Evolutionary conservation across 2,113 vertebrate species (phyloP).

Genomic region (Bubalus kerabau): DNA sequence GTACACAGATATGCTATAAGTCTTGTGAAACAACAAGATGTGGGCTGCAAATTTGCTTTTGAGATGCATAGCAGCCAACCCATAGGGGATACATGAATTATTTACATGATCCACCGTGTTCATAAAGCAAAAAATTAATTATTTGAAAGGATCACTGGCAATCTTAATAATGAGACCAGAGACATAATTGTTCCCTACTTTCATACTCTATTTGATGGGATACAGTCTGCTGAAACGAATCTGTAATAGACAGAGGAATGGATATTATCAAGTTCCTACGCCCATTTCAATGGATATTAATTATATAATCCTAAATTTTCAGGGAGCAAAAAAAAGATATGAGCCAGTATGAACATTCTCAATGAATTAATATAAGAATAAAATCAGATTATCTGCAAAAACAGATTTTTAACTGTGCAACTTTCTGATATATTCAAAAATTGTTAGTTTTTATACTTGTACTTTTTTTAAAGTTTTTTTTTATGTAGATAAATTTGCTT

Average conservation of each 20-base stretch:
- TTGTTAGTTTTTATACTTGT: background rate
- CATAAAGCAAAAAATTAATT: slow-evolving; percentile 38
- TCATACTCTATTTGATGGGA: background rate
- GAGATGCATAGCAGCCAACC: background rate
- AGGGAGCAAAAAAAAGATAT: background rate
- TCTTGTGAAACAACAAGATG: background rate
- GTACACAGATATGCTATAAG: background rate
- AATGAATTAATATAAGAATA: background rate
- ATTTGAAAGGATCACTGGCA: slow-evolving; percentile 32
- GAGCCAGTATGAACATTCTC: background rate
- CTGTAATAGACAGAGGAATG: background rate
- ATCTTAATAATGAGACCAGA: slow-evolving; percentile 22
- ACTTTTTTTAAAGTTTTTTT: background rate
- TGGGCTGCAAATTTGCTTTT: background rate
- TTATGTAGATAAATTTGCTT: background rate
- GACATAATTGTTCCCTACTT: background rate
- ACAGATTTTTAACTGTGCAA: background rate
- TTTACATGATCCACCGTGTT: slow-evolving; percentile 1
- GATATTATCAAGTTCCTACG: background rate
- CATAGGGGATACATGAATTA: slow-evolving; percentile 9
- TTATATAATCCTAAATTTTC: background rate
- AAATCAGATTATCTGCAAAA: background rate
- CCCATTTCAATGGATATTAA: background rate
- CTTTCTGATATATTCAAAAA: background rate
- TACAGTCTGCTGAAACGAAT: background rate